Base-by-base conservation (phyloP, 2,888 invertebrate species). In the Erannis defoliaria region DNA sequence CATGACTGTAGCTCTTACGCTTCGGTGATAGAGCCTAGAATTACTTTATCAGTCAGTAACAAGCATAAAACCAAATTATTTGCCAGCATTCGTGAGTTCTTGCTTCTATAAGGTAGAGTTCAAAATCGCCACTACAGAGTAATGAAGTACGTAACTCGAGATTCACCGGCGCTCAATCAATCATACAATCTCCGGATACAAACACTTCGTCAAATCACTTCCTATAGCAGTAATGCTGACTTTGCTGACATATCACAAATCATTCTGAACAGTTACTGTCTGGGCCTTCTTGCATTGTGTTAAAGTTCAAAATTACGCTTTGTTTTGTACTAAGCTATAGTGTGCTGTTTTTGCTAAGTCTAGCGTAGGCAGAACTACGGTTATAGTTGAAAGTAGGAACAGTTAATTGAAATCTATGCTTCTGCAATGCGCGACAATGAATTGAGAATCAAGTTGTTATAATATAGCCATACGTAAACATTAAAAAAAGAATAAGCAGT, bases 121-220 rank as follows among this genome's bases (percentile, higher is more conserved):
- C 12, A 46, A 46, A 31, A 31, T 31, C 46, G 19, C n/a, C 43
- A 21, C 1, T 5, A 6, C n/a, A 23, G 4, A 40, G 18, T 26
- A 19, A 16, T 1, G 26, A 42, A n/a, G 16, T 14, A 46, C 5
- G 21, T 43, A 29, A 35, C 21, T 12, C 29, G 14, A 54, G 50
- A 51, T 46, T 51, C 53, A 40, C 33, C 23, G 5, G 21, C 12
- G 14, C 8, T 38, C 62, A 58, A 62, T 62, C 62, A 58, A 54
- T 62, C 62, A 58, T 26, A 50, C 49, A 45, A 62, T 54, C 49
- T 57, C 57, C 62, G 57, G 62, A 57, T 51, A 19, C 21, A 18
- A 42, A 19, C 60, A 55, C 62, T 56, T 56, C 51, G 42, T 12
- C 57, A 62, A 62, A 54, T 54, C 54, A 62, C 57, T 62, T 62